phyloP scores from a whole-genome alignment of 2,113 vertebrate genomes.

The Protomyctophum bolini region DNA sequence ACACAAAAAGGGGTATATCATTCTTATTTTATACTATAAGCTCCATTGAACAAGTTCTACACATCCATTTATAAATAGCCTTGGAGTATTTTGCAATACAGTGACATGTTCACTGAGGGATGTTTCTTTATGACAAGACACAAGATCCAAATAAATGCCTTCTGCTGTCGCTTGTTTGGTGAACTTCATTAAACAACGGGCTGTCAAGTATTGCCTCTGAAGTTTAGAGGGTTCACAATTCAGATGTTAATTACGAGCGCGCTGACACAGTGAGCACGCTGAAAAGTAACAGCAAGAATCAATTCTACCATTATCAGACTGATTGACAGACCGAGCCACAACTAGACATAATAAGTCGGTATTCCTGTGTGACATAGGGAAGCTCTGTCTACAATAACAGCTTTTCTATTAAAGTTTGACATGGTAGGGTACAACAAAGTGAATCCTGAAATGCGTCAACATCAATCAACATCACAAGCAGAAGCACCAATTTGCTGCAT shows the following conservation, averaged over 20 bases:
- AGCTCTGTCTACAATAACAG: no score
- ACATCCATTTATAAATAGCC: no score
- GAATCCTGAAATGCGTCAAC: no score
- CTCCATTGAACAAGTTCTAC: no score
- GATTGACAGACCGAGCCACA: constrained; percentile 23
- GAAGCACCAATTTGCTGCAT: no score
- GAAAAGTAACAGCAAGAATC: constrained; percentile 36
- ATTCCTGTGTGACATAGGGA: no score
- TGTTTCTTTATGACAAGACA: constrained; percentile 7
- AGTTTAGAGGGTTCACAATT: not conserved
- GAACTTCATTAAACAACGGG: constrained; percentile 20
- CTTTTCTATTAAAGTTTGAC: no score
- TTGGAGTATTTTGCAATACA: no score
- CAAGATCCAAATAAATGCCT: constrained; percentile 8
- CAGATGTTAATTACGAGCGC: constrained; percentile 25
- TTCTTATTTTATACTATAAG: no score
- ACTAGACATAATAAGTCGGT: not conserved
- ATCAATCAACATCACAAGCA: no score
- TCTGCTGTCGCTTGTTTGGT: constrained; percentile 11
- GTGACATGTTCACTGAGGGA: not conserved
- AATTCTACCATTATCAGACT: constrained; percentile 32
- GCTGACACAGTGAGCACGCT: constrained; percentile 14
- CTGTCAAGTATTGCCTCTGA: constrained; percentile 17
- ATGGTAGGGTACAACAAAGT: no score
- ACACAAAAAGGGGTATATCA: no score